Percentiles rank a stretch among this genome's conserved stretches.
These are phyloP conservation scores for Phrynocephalus vlangalii DNA, from an alignment of 2,797 vertebrate species.

Conservation along the genomic window DNA sequence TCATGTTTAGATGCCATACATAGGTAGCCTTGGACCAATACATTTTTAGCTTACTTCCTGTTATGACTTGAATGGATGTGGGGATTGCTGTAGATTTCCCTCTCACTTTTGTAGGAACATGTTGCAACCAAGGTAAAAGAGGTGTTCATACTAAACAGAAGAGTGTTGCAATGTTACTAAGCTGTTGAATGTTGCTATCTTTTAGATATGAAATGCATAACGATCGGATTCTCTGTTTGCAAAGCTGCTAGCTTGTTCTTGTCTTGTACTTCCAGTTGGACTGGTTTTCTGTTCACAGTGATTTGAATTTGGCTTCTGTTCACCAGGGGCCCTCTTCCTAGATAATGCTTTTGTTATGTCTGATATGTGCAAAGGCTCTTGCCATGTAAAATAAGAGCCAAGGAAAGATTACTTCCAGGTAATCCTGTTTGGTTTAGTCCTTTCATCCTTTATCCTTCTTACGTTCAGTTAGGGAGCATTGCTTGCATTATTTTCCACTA, in stretches of 20 bases:
- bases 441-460: conserved; percentile 16
- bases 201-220: not conserved
- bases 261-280: not conserved
- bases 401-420: conserved; percentile 21
- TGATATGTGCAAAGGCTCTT: conserved; percentile 39
- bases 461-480: conserved; percentile 11
- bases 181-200: not conserved
- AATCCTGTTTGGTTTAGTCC: conserved; percentile 22
- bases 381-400: not conserved
- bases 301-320: conserved; percentile 1
- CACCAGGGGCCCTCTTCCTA: not conserved
- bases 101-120: not conserved
- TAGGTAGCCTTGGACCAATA: not conserved
- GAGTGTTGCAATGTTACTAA: not conserved
- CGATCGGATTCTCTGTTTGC: not conserved
- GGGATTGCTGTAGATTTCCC: not conserved
- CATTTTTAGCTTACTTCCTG: not conserved
- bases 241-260: conserved; percentile 11
- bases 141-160: not conserved
- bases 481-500: conserved; percentile 21
- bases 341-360: conserved; percentile 5
- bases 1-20: not conserved
- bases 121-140: not conserved
- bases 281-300: conserved; percentile 8
- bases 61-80: not conserved